Base-by-base conservation (phyloP, 2,797 vertebrate genomes). In the Aeoliscus strigatus region DNA sequence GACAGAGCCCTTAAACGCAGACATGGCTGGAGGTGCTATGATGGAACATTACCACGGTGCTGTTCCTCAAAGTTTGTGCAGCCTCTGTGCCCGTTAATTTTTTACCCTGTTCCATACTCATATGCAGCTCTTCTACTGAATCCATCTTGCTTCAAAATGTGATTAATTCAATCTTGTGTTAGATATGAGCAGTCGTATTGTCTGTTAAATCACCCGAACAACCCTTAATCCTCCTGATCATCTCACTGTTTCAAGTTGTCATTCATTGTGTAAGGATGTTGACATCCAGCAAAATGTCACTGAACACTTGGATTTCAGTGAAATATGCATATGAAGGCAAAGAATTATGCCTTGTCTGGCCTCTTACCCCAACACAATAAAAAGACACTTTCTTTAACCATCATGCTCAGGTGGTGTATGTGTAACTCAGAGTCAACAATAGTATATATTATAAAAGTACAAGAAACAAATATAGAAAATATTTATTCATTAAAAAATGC, bases 401-500 rank as follows among this genome's bases (percentile, higher is more conserved):
- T 24, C 8, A n/a, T 51, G 23, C 10, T 31, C 9, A 7, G 9
- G 9, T 13, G 11, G 2, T 2, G 2, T 35, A 9, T 43, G 12
- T 26, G 4, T 34, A 3, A 16, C 8, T 4, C 13, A 30, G 13
- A 8, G 2, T 12, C 14, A 7, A 26, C 21, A 10, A 2, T 13
- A 15, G 9, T 4, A 8, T 14, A 15, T 47, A 8, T 3, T 14
- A 6, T 28, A 43, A 39, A 51, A 45, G 12, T 27, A 45, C 4
- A 11, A 5, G 0, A 53, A 41, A 38, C 9, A 85, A 85, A 89
- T 89, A 89, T 82, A 80, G 81, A 89, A 88, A 89, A 88, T 88
- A 89, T 90, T 90, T 89, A 90, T 89, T 90, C 66, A 79, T 85
- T 16, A 43, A 60, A 85, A 68, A 85, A 85, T 84, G 55, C 71